Conservation (phyloP, 2,888 invertebrate species). For the Hemithea aestivaria region DNA sequence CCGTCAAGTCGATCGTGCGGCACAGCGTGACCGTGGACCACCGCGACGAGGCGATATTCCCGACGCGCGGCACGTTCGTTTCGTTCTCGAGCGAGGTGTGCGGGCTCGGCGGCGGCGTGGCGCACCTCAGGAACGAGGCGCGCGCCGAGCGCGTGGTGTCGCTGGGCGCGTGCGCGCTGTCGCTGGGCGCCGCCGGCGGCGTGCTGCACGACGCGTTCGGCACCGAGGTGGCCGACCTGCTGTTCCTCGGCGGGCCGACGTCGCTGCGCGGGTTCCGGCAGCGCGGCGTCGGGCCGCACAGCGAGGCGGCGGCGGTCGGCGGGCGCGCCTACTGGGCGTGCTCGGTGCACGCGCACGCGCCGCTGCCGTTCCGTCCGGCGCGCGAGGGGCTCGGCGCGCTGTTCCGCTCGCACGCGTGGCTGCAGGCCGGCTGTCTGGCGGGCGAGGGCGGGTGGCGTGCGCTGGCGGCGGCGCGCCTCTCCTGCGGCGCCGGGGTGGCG, state of each 20-base stretch:
- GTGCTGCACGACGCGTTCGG: conserved; percentile 82
- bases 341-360: conserved; percentile 92
- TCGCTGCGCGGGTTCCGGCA: conserved; percentile 92
- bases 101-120: conserved; percentile 94
- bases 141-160: conserved; percentile 54
- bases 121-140: conserved; percentile 89
- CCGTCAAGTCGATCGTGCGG: conserved; percentile 91
- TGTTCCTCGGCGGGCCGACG: conserved; percentile 94
- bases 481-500: conserved; percentile 80
- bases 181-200: conserved; percentile 84
- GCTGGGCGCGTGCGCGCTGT: conserved; percentile 80
- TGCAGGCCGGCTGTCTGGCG: conserved; percentile 91
- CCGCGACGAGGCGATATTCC: conserved; percentile 90
- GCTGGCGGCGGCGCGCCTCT: conserved; percentile 80
- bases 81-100: conserved; percentile 91
- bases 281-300: conserved; percentile 92
- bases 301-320: conserved; percentile 87
- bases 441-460: conserved; percentile 53
- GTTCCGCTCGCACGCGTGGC: conserved; percentile 92
- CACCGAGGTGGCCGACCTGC: conserved; percentile 84
- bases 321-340: conserved; percentile 90
- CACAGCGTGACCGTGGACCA: conserved; percentile 89
- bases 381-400: conserved; percentile 89
- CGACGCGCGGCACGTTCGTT: conserved; percentile 84
- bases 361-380: conserved; percentile 91